Percentiles rank a stretch among this genome's conserved stretches.
These are phyloP conservation scores for Diabrotica virgifera DNA, from an alignment of 1,140 invertebrate genomes.

Conservation along the genomic window DNA sequence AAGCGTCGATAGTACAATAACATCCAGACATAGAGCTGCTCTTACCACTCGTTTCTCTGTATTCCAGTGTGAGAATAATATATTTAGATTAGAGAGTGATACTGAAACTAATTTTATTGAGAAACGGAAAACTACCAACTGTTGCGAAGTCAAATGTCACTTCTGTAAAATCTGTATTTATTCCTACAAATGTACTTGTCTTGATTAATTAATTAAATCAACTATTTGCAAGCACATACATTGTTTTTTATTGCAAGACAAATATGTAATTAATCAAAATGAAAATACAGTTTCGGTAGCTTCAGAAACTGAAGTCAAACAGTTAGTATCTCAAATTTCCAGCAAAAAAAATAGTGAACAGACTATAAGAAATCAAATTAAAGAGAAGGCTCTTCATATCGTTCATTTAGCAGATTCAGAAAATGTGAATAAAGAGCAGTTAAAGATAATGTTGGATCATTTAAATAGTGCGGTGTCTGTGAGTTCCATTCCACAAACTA, in stretches of 20 bases:
- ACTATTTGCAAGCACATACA: conserved; percentile 18
- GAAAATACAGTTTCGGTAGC: too few species aligned
- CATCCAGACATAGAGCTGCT: conserved; percentile 6
- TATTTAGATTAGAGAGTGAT: background rate
- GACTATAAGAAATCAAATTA: background rate
- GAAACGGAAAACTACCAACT: background rate
- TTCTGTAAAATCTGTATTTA: conserved; percentile 16
- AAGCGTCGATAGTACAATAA: background rate
- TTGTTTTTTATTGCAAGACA: too few species aligned
- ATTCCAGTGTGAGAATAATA: too few species aligned
- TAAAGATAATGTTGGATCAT: background rate
- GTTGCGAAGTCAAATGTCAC: conserved; percentile 8
- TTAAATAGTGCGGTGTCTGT: background rate
- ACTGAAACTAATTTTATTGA: background rate
- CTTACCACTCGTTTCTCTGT: background rate
- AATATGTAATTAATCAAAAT: too few species aligned
- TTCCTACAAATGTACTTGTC: conserved; percentile 6
- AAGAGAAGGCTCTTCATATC: background rate
- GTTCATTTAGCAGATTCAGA: background rate
- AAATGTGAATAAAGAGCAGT: background rate
- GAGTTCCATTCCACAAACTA: too few species aligned
- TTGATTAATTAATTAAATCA: conserved; percentile 7
- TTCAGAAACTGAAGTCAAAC: too few species aligned
- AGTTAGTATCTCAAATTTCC: background rate
- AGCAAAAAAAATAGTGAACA: background rate